Base-by-base conservation (phyloP, 2,888 invertebrate genomes). In the Scrobipalpa atriplicella region DNA sequence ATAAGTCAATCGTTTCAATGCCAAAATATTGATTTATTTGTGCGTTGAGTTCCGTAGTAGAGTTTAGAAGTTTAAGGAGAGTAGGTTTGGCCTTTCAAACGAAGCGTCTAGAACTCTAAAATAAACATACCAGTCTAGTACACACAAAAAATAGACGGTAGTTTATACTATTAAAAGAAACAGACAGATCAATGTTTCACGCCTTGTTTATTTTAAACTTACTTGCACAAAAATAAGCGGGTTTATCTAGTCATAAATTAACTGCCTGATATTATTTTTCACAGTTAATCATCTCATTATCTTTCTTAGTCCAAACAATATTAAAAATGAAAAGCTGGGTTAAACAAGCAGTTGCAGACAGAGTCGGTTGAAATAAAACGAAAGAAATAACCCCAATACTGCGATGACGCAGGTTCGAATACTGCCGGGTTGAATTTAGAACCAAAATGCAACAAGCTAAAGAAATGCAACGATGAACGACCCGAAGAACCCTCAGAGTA, bases 391-490 rank as follows among this genome's bases (percentile, higher is more conserved):
- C 63, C 63, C 38, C 63, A 38, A 63, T 63, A 36, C 52, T n/a
- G 52, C 52, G n/a, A 36, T 63, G 63, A 63, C 63, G 63, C 63
- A 63, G 52, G 63, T 52, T 38, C 29, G 21, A 29, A 43, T 8
- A 52, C 63, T 63, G 29, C 63, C 63, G 63, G 63, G 52, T 63
- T 38, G 38, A 0, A 52, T 52, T 63, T 63, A 63, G 63, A 63
- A 38, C 62, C 43, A 3, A 41, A 62, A 21, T 43, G 39, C 39
- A 39, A 61, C 16, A 52, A 52, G 52, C n/a, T n/a, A n/a, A n/a
- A n/a, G 18, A 10, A 21, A 18, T 9, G 19, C 29, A 29, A 29
- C 29, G 29, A 29, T 29, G 29, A 29, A 29, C 29, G 29, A 29
- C 29, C 29, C 29, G 29, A 29, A 3, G 29, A 29, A 29, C 29